These are phyloP conservation scores for Strongylocentrotus purpuratus DNA, from an alignment of 35 echinoderm and acorn worm species.

Conservation along the genomic window DNA sequence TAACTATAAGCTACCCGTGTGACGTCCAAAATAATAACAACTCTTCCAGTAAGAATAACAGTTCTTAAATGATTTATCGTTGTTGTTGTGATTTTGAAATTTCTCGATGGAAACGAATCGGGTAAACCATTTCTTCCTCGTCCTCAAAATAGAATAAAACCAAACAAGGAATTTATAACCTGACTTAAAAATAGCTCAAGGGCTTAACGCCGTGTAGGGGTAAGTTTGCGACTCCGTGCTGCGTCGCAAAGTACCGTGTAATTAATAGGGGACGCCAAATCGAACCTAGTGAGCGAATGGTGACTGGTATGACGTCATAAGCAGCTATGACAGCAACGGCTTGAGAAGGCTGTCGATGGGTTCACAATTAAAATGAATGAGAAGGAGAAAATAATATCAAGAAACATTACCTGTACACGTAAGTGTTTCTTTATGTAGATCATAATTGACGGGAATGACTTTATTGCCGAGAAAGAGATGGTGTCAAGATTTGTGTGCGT, in stretches of 20 bases:
- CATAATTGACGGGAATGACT: neutral
- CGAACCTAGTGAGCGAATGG: neutral
- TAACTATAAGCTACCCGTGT: too few species aligned
- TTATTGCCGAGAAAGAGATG: neutral
- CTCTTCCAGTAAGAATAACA: too few species aligned
- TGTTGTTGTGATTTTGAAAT: too few species aligned
- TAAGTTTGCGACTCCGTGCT: neutral
- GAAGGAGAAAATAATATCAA: neutral
- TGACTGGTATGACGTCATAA: neutral
- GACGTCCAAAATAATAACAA: too few species aligned
- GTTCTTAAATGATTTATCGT: too few species aligned
- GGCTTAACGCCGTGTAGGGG: neutral
- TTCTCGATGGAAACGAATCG: too few species aligned
- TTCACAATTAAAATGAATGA: neutral
- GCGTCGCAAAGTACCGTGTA: neutral
- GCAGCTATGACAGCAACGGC: neutral
- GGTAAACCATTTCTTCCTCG: neutral
- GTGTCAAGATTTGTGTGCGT: neutral
- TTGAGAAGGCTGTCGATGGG: neutral
- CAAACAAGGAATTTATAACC: neutral
- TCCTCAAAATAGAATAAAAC: neutral
- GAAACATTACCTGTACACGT: neutral
- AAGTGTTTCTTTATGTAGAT: neutral
- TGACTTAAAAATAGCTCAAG: neutral
- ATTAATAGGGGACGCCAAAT: constrained; percentile 17